A percentile compares a stretch with the other conserved stretches of the same genome.
Conservation (phyloP, 1,140 invertebrate species). For the Drosophila lacteicornis region DNA sequence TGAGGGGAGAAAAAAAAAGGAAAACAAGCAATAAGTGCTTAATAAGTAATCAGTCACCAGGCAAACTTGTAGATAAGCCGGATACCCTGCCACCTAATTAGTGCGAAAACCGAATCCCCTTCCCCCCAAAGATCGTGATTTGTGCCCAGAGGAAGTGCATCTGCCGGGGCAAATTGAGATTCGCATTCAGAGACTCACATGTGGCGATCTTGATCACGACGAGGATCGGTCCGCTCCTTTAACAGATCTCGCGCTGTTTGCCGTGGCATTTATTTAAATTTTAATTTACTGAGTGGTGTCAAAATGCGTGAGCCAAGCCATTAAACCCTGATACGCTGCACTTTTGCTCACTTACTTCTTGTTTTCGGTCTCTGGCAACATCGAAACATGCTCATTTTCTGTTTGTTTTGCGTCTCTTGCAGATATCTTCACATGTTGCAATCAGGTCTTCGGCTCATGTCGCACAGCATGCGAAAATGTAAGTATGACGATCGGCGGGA, state of each 20-base stretch:
- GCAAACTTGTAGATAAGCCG: slow-evolving; percentile 50
- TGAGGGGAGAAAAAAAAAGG: not conserved
- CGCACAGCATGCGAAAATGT: slow-evolving; percentile 84
- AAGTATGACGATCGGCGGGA: slow-evolving; percentile 53
- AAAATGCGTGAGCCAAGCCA: slow-evolving; percentile 67
- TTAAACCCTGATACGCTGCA: slow-evolving; percentile 59
- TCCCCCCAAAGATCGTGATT: slow-evolving; percentile 8
- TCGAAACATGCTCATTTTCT: slow-evolving; percentile 35
- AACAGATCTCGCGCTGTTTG: slow-evolving; percentile 23
- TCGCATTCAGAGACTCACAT: slow-evolving; percentile 43
- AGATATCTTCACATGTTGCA: slow-evolving; percentile 83
- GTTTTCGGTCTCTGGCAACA: slow-evolving; percentile 12
- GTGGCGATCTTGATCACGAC: slow-evolving; percentile 42
- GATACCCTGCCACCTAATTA: slow-evolving; percentile 61
- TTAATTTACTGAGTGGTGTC: slow-evolving; percentile 66
- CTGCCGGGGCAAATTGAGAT: not conserved
- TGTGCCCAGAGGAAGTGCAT: slow-evolving; percentile 26
- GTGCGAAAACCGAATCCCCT: slow-evolving; percentile 20
- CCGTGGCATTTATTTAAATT: slow-evolving; percentile 55
- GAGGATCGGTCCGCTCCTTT: slow-evolving; percentile 30
- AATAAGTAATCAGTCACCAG: slow-evolving; percentile 73
- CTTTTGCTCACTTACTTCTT: slow-evolving; percentile 48
- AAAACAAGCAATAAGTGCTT: slow-evolving; percentile 62
- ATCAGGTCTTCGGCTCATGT: slow-evolving; percentile 83
- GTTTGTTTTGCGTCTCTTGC: slow-evolving; percentile 53